Percentiles rank a stretch among this genome's conserved stretches.
Conservation (phyloP, 1,140 invertebrate species). For the Mylabris phalerata region DNA sequence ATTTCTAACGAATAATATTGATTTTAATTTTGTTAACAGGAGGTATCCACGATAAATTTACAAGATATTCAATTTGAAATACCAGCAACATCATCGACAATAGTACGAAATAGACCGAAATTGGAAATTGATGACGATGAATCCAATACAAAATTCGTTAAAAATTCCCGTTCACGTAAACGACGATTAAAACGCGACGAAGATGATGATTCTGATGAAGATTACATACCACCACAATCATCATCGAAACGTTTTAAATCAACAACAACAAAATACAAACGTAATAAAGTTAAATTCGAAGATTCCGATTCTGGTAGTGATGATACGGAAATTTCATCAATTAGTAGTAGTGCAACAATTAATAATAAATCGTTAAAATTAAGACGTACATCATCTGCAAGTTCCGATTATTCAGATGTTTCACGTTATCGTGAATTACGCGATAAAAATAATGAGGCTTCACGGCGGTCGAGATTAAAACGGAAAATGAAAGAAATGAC, state of each 20-base stretch:
- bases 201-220: conserved; percentile 30
- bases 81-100: conserved; percentile 3
- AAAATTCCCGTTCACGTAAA: conserved; percentile 13
- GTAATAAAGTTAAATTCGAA: background rate
- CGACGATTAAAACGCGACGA: conserved; percentile 5
- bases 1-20: conserved; percentile 1
- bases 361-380: background rate
- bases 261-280: background rate
- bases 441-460: conserved; percentile 71
- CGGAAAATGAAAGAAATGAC: conserved; percentile 57
- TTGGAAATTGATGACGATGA: conserved; percentile 7
- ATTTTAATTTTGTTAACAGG: conserved; percentile 17
- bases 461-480: conserved; percentile 61
- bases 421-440: conserved; percentile 56
- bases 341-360: background rate
- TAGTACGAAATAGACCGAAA: background rate
- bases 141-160: background rate
- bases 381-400: conserved; percentile 24
- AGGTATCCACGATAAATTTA: conserved; percentile 13
- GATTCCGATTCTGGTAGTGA: conserved; percentile 11
- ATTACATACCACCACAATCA: conserved; percentile 31
- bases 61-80: conserved; percentile 15
- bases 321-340: background rate
- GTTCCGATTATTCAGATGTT: conserved; percentile 37
- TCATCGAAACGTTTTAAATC: conserved; percentile 9